Conservation (phyloP, 35 echinoderm and acorn worm species). For the Apostichopus parvimensis region DNA sequence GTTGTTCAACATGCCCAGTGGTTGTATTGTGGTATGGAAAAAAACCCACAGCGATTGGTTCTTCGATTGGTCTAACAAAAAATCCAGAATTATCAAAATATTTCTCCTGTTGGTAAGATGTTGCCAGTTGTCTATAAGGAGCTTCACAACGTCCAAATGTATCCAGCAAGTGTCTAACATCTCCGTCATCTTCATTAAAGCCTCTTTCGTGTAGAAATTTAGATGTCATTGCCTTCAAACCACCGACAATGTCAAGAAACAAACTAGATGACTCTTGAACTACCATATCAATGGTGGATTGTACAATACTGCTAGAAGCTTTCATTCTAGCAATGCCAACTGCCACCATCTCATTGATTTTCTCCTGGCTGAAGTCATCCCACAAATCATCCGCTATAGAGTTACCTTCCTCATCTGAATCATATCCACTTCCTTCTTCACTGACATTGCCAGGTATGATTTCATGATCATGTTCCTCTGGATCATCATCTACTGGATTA, state of each 20-base stretch:
- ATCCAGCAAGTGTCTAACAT: background rate
- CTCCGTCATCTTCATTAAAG: slow-evolving; percentile 25
- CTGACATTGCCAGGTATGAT: background rate
- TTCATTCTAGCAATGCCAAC: slow-evolving; percentile 38
- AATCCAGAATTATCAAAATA: slow-evolving; percentile 54
- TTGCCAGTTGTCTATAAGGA: slow-evolving; percentile 51
- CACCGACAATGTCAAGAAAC: slow-evolving; percentile 45
- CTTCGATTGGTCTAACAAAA: slow-evolving; percentile 52
- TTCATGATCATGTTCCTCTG: slow-evolving; percentile 16
- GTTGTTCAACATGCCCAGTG: slow-evolving; percentile 48
- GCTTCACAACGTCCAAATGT: slow-evolving; percentile 55
- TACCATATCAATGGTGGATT: slow-evolving; percentile 59
- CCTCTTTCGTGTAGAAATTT: slow-evolving; percentile 23
- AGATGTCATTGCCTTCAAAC: slow-evolving; percentile 29
- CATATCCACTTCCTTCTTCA: slow-evolving; percentile 11
- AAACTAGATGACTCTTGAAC: slow-evolving; percentile 40
- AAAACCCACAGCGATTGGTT: slow-evolving; percentile 47
- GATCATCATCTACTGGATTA: background rate
- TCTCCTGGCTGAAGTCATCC: slow-evolving; percentile 46
- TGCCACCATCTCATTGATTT: slow-evolving; percentile 42
- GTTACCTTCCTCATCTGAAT: background rate
- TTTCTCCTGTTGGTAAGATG: slow-evolving; percentile 42
- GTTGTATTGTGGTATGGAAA: slow-evolving; percentile 29
- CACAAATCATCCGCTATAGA: background rate
- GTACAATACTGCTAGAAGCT: slow-evolving; percentile 36